Evolutionary conservation across 92 coral and sea anemone genomes (phyloP), one percentile per base, ranked within the genome.

Genomic region (Ricordea florida): DNA sequence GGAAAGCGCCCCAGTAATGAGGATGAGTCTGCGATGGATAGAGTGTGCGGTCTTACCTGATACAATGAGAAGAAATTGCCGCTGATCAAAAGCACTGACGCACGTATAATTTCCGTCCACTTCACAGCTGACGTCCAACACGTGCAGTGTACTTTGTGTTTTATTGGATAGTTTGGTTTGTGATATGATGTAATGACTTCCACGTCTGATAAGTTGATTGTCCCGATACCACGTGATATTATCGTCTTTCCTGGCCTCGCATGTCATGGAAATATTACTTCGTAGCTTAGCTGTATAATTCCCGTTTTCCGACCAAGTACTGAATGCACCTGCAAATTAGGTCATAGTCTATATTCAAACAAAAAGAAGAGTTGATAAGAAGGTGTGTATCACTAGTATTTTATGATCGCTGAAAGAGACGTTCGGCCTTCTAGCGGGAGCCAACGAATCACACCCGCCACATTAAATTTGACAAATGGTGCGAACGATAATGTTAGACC

Each of bases 101-200:
- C 71, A 64, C 5, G 57, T 44, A 18, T 64, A 64, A 28, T 43
- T 63, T 64, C 71, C 71, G 37, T 52, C 55, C 41, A 17, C 5
- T 26, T 64, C 53, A 28, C 71, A 64, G 71, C 11, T 27, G 10
- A 10, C 16, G 40, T 26, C 40, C 20, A 14, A 16, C 21, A 64
- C 56, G 3, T 10, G 10, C 38, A 64, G 47, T 32, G 18, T 3
- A 17, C 71, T 64, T 28, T 42, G 17, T 24, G 16, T 27, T 28
- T 28, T 44, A 18, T 10, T n/a, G 0, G 4, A 0, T 10, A 10
- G 6, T 15, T 10, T 14, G 14, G 13, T 20, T 26, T 27, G 1
- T 26, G 15, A 44, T 44, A 64, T 64, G 26, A 11, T 9, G 38
- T 64, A 44, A 8, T 28, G 15, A 0, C 5, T 14, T 22, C 26